Evolutionary conservation across 2,888 invertebrate genomes (phyloP).

Genomic region (Brassicogethes aeneus): DNA sequence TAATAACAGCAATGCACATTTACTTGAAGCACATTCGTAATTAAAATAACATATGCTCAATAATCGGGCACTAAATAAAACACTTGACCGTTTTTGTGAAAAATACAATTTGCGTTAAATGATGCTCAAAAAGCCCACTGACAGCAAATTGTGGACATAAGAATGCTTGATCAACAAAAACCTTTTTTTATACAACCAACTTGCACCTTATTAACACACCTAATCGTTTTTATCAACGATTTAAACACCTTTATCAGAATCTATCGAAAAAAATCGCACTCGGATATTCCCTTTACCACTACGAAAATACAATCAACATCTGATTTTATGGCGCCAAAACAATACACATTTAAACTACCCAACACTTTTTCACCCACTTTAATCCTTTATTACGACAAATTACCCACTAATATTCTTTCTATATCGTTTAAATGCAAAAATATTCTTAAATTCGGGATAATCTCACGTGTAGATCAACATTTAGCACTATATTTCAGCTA

Average conservation of each 20-base stretch:
- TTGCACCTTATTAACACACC: no score
- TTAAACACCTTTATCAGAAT: not conserved
- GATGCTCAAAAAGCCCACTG: slow-evolving; percentile 17
- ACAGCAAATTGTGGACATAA: slow-evolving; percentile 22
- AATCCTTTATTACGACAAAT: no score
- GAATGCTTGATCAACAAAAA: slow-evolving; percentile 25
- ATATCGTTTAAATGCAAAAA: no score
- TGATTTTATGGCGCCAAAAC: slow-evolving; percentile 25
- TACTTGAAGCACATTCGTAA: slow-evolving; percentile 17
- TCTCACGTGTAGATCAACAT: not conserved
- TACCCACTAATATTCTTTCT: no score
- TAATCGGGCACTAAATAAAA: not conserved
- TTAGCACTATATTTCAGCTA: slow-evolving; percentile 5
- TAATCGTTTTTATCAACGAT: no score
- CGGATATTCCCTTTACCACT: slow-evolving; percentile 16
- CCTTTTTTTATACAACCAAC: slow-evolving; percentile 15
- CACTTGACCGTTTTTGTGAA: not conserved
- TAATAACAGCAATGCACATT: slow-evolving; percentile 23
- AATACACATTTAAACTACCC: slow-evolving; percentile 12
- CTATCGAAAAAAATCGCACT: slow-evolving; percentile 5
- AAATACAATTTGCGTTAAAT: not conserved
- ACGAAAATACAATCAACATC: slow-evolving; percentile 18
- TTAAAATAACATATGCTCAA: slow-evolving; percentile 11
- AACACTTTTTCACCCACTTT: no score
- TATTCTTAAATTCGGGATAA: no score